Base-by-base conservation (phyloP, 2,113 vertebrate genomes). In the Theristicus caerulescens region DNA sequence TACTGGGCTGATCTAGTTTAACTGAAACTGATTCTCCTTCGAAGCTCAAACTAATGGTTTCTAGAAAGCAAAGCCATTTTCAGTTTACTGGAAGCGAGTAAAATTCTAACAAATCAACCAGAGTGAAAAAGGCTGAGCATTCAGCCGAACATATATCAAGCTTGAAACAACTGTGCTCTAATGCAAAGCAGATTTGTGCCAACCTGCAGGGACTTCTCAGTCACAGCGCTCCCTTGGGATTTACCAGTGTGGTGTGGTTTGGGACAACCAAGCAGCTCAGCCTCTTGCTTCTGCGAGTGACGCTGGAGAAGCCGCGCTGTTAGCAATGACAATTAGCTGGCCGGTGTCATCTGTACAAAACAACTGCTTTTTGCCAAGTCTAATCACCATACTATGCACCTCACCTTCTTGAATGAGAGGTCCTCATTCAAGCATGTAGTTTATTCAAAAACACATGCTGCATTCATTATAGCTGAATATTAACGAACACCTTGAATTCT, bases 401-500 rank as follows among this genome's bases (percentile, higher is more conserved):
- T 93, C 89, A 91, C 93, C 95, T 97, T 86, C 86, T 40, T 80
- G 93, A 97, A 93, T 90, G 89, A 95, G 93, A 90, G 67, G 74
- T 66, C 85, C 74, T 90, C 93, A 66, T 70, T 92, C 91, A 94
- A 93, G 86, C 93, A 72, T 77, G 91, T 44, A 73, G 89, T 76
- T 93, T 82, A 70, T 82, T 94, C 90, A 36, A 34, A 95, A 91
- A 82, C 94, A 95, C 95, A 95, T 85, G 84, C 84, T 95, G 94
- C 78, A 88, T 95, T 94, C 89, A 95, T 96, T 96, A 95, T 5
- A 82, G 91, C 64, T 91, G 91, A 91, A 86, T 94, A 93, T 95
- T 97, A 95, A 95, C 44, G 2, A 97, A 95, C 94, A 97, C 96
- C 95, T 97, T 94, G 93, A 88, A 93, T 95, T 95, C 91, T 55